Base-by-base conservation (phyloP, 1,140 invertebrate species). In the Aphelenchoides fujianensis region DNA sequence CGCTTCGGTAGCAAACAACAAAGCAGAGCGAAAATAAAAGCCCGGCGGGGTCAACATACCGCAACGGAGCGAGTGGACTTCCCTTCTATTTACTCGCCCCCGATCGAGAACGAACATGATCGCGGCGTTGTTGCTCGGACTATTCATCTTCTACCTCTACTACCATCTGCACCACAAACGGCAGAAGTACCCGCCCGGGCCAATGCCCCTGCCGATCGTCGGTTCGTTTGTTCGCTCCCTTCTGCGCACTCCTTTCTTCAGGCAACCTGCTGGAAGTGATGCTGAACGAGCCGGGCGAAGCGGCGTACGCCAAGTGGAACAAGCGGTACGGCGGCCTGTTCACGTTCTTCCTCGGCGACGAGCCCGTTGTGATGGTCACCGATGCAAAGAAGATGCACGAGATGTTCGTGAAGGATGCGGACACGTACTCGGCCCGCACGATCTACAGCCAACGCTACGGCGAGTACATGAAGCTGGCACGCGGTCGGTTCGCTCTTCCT, bases 391-490 rank as follows among this genome's bases (percentile, higher is more conserved):
- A 9, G 2, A 63, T 70, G 0, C n/a, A 71, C 7, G 67, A 70
- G 66, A 32, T 32, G n/a, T 70, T 70, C 32, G 32, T 69, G 3
- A 71, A 70, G 19, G 68, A 70, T 27, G 69, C n/a, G 0, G 59
- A 70, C 16, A 7, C 68, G n/a, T 70, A 32, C 37, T 12, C 41
- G 16, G 37, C 19, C 19, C 67, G 67, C 12, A 16, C 41, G 23
- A 48, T 48, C 23, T 48, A 48, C 23, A 12, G 41, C 12, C 12
- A 48, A 48, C 41, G 41, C 23, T 48, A 48, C 41, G 41, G 41
- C 41, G 41, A 48, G 41, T 48, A 48, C 41, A 48, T 48, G 41
- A 48, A 48, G 23, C 23, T 48, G 41, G 41, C 41, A 48, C 12
- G 41, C 12, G 41, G 41, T 48, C 12, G 41, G 23, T 48, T 48